phyloP scores from a whole-genome alignment of 2,797 vertebrate species.

The Thripadectes ignobilis region DNA sequence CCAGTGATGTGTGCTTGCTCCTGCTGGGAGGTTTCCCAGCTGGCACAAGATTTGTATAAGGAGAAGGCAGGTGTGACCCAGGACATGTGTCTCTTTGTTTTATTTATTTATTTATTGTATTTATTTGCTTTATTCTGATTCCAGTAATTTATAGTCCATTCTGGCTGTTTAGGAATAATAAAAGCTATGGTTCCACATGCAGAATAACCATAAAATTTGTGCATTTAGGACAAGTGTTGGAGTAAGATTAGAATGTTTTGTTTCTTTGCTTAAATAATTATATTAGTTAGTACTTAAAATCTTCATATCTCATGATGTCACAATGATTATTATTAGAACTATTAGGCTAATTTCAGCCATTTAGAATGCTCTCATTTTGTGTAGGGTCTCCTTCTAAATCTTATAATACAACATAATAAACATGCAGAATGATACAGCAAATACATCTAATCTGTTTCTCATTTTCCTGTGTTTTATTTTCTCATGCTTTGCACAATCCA shows the following conservation, averaged over 20 bases:
- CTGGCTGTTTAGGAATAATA: neutral
- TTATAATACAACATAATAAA: neutral
- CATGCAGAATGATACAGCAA: neutral
- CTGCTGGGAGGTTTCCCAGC: neutral
- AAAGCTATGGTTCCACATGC: neutral
- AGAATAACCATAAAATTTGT: neutral
- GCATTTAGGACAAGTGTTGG: neutral
- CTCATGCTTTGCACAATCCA: neutral
- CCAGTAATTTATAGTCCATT: neutral
- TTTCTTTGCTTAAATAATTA: neutral
- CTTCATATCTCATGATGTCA: neutral
- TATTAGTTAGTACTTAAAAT: neutral
- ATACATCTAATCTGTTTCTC: slow-evolving; percentile 1
- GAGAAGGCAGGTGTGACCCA: neutral
- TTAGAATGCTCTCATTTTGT: neutral
- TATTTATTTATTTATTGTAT: no score
- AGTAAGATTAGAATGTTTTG: neutral
- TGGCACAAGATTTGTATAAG: neutral
- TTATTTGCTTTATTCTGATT: neutral
- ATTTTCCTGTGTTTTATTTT: slow-evolving; percentile 44
- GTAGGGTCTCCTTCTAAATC: neutral
- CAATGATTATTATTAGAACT: neutral
- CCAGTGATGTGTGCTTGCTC: neutral
- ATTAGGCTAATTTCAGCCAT: neutral
- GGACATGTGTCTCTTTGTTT: accelerated